Evolutionary conservation across 2,113 vertebrate species (phyloP), one percentile per base, ranked within the genome.

Genomic region (Beaufortia kweichowensis): DNA sequence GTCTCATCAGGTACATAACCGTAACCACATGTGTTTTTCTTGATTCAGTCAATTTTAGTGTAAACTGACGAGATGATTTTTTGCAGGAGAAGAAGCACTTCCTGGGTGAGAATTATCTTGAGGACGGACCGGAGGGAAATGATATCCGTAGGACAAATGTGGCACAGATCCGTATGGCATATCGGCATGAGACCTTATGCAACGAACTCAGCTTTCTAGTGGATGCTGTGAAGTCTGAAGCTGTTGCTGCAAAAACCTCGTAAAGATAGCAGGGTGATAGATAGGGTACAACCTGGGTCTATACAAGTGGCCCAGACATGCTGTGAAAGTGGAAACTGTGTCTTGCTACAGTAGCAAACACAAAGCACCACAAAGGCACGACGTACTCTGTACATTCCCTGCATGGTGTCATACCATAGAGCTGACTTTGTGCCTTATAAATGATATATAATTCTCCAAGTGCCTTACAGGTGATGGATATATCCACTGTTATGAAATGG

Each of bases 121-220:
- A 95, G 83, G 96, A 96, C 35, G 97, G 97, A 69, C 96, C 96
- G 0, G 93, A 92, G 9, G 97, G 97, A 53, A 99, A 98, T 7
- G 95, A 98, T 82, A 99, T 99, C 78, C 92, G 91, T 35, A 92
- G 93, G 85, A 98, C 97, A 53, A 99, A 99, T 1, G 97, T 99
- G 62, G 95, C 97, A 2, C 96, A 98, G 83, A 99, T 99, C 88
- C 94, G 97, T 57, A 93, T 98, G 94, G 93, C 96, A 31, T 99
- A 94, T 90, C 94, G 97, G 60, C 88, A 96, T 0, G 97, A 99
- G 90, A 98, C 93, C 0, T 86, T 98, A 75, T 94, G 96, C 86
- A 98, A 98, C 9, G 97, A 99, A 88, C 95, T 99, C 73, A 96
- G 95, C 74, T 96, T 98, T 85, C 88, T 99, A 29, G 92, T 95